phyloP scores from a whole-genome alignment of 2,797 vertebrate species.

The Rhinichthys osculus region DNA sequence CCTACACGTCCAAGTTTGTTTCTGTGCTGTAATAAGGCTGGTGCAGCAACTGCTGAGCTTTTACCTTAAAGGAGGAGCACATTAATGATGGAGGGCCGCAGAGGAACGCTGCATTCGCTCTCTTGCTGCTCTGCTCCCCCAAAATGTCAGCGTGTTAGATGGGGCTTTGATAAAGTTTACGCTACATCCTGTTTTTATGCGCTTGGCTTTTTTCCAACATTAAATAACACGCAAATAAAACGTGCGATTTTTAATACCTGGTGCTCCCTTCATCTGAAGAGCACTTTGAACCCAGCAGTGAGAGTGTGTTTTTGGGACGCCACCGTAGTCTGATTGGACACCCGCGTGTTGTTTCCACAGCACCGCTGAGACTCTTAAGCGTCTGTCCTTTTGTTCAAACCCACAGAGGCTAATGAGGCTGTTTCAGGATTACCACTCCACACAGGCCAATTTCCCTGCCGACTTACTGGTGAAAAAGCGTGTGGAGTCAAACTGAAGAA shows the following conservation, averaged over 20 bases:
- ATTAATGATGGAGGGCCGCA: slow-evolving; percentile 11
- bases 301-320: slow-evolving; percentile 29
- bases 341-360: not conserved
- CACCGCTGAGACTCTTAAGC: slow-evolving; percentile 27
- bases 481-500: not conserved
- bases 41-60: slow-evolving; percentile 33
- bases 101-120: not conserved
- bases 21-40: slow-evolving; percentile 30
- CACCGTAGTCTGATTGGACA: slow-evolving; percentile 36
- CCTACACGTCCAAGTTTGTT: slow-evolving; percentile 19
- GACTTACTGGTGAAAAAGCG: not conserved
- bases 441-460: slow-evolving; percentile 21
- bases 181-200: slow-evolving; percentile 23
- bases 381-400: slow-evolving; percentile 38
- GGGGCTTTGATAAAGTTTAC: slow-evolving; percentile 65
- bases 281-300: slow-evolving; percentile 43
- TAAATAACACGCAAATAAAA: slow-evolving; percentile 58
- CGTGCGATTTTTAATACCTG: slow-evolving; percentile 50
- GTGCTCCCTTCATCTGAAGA: slow-evolving; percentile 52
- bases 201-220: slow-evolving; percentile 35
- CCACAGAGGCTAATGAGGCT: slow-evolving; percentile 36
- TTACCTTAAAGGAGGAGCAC: slow-evolving; percentile 29
- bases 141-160: slow-evolving; percentile 69
- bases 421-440: slow-evolving; percentile 36
- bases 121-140: slow-evolving; percentile 39